phyloP scores from a whole-genome alignment of 2,113 vertebrate species.

The Tonatia bakeri region DNA sequence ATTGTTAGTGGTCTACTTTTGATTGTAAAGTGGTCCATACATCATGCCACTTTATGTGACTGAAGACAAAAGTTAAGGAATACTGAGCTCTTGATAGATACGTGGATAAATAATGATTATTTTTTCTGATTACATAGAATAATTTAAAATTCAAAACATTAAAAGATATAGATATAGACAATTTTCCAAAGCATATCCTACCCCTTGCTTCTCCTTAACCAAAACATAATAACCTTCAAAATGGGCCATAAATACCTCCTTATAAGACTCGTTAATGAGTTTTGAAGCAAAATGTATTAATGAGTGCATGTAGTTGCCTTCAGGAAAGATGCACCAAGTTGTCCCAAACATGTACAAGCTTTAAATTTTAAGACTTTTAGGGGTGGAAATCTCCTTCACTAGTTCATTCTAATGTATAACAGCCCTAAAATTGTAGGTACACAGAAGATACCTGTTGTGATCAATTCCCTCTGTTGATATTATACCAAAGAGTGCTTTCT shows the following conservation, averaged over 20 bases:
- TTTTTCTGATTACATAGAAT: background rate
- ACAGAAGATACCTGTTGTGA: background rate
- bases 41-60: background rate
- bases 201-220: background rate
- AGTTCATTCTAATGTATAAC: constrained; percentile 35
- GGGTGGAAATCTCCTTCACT: background rate
- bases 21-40: background rate
- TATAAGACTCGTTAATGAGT: background rate
- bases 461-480: background rate
- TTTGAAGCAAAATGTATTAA: too few species aligned
- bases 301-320: background rate
- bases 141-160: background rate
- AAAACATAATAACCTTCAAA: background rate
- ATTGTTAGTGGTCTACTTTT: background rate
- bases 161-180: background rate
- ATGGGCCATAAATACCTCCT: background rate
- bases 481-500: background rate
- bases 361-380: constrained; percentile 24
- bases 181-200: background rate
- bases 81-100: background rate
- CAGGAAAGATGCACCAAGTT: background rate
- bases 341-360: background rate
- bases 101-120: background rate
- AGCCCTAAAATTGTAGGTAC: background rate
- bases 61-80: background rate